A percentile compares a stretch with the other conserved stretches of the same genome.
Evolutionary conservation across 2,113 vertebrate species (phyloP).

Genomic region (Cyanocitta stelleri): DNA sequence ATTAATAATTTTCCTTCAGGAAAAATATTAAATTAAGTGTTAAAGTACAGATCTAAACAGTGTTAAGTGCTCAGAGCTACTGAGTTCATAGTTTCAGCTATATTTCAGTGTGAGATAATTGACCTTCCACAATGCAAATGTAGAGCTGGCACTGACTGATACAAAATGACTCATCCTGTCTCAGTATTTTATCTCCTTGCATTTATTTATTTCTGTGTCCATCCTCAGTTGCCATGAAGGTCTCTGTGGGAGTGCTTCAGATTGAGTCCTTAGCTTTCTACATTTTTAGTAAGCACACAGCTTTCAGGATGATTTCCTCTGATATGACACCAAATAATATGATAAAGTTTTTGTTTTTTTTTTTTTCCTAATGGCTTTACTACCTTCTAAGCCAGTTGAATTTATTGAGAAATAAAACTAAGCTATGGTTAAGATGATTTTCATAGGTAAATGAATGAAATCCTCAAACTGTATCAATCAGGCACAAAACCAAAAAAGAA

Average conservation of each 20-base stretch:
- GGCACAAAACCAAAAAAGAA: background rate
- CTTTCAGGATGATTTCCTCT: conserved; percentile 20
- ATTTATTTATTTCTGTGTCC: conserved; percentile 24
- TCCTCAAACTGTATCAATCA: background rate
- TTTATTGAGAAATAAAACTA: conserved; percentile 6
- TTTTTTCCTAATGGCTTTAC: background rate
- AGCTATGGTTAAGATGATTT: background rate
- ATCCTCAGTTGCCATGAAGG: background rate
- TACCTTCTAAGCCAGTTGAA: background rate
- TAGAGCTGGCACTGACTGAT: conserved; percentile 43
- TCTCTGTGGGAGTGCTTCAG: background rate
- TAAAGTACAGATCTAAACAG: conserved; percentile 76
- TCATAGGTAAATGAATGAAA: background rate
- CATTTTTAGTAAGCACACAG: background rate
- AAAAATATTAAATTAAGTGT: conserved; percentile 78
- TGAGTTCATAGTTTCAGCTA: conserved; percentile 58
- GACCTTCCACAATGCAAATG: conserved; percentile 67
- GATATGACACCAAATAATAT: background rate
- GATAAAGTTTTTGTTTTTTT: background rate
- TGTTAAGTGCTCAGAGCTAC: conserved; percentile 61
- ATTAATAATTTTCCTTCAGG: conserved; percentile 76
- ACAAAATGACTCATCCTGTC: conserved; percentile 50
- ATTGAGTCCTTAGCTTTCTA: background rate
- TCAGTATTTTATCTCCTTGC: conserved; percentile 34
- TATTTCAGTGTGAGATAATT: conserved; percentile 70